Evolutionary conservation across 2,113 vertebrate genomes (phyloP).

Genomic region (Nestor notabilis): DNA sequence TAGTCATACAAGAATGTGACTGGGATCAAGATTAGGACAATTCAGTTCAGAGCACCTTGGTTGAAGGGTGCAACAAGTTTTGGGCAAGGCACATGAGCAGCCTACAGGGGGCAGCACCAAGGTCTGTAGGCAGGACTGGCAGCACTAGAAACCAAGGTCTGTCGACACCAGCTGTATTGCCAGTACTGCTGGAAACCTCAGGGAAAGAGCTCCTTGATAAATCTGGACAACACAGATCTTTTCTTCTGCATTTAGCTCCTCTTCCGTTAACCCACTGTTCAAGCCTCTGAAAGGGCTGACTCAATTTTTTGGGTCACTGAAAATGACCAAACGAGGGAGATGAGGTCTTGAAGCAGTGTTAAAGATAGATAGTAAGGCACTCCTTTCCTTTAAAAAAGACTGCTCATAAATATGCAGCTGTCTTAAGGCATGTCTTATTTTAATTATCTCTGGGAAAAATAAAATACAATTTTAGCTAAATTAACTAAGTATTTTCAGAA

Average conservation of each 20-base stretch:
- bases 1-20: not conserved
- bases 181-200: not conserved
- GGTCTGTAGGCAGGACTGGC: not conserved
- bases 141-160: not conserved
- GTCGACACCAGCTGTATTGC: fast-evolving
- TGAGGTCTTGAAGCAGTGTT: not conserved
- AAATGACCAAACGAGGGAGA: not conserved
- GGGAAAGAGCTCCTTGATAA: not conserved
- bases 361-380: not conserved
- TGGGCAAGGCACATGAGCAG: fast-evolving
- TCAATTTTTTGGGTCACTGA: not conserved
- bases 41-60: not conserved
- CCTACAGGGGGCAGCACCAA: fast-evolving
- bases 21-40: not conserved
- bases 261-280: not conserved
- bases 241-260: not conserved
- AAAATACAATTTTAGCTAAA: not conserved
- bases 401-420: not conserved
- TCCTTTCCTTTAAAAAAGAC: not conserved
- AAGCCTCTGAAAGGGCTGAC: not conserved
- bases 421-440: not conserved
- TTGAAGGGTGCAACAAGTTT: fast-evolving
- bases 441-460: not conserved
- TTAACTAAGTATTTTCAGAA: not conserved
- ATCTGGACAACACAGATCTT: not conserved